Conservation (phyloP, 23 tunicate species). For the Trididemnum nubilum region DNA sequence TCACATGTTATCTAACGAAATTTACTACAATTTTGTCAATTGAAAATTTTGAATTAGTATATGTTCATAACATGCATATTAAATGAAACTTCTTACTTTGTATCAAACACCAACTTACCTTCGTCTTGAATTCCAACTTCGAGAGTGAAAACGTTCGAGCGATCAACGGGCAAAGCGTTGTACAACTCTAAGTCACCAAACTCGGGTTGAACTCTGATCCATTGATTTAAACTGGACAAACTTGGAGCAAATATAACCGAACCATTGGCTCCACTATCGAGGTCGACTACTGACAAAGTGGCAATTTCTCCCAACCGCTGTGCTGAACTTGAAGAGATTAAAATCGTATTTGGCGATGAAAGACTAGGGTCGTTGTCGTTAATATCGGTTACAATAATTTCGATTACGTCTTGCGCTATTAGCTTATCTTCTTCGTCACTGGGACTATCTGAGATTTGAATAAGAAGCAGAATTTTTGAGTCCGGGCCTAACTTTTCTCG, state of each 20-base stretch:
- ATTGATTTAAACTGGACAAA: background rate
- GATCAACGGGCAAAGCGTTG: background rate
- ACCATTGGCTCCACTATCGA: constrained; percentile 60
- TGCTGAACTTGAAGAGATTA: constrained; percentile 16
- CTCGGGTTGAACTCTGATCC: constrained; percentile 22
- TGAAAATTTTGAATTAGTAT: too few relatives aligned
- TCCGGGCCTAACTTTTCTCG: constrained; percentile 58
- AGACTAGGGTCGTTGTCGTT: constrained; percentile 67
- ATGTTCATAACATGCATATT: too few relatives aligned
- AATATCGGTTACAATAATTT: constrained; percentile 41
- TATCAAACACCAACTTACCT: constrained; percentile 36
- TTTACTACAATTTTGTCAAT: too few relatives aligned
- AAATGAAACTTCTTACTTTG: too few relatives aligned
- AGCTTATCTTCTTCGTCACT: background rate
- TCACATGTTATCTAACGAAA: too few relatives aligned
- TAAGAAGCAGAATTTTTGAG: constrained; percentile 23
- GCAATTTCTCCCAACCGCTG: constrained; percentile 41
- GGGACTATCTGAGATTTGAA: constrained; percentile 44
- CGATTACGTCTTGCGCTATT: constrained; percentile 6
- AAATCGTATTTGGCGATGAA: constrained; percentile 33
- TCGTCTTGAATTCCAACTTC: constrained; percentile 30
- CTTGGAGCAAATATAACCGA: constrained; percentile 31
- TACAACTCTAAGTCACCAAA: constrained; percentile 31
- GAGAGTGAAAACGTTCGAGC: constrained; percentile 2
- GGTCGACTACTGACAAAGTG: constrained; percentile 46